These are phyloP conservation scores for Leuciscus waleckii DNA, from an alignment of 2,797 vertebrate species.

Conservation along the genomic window DNA sequence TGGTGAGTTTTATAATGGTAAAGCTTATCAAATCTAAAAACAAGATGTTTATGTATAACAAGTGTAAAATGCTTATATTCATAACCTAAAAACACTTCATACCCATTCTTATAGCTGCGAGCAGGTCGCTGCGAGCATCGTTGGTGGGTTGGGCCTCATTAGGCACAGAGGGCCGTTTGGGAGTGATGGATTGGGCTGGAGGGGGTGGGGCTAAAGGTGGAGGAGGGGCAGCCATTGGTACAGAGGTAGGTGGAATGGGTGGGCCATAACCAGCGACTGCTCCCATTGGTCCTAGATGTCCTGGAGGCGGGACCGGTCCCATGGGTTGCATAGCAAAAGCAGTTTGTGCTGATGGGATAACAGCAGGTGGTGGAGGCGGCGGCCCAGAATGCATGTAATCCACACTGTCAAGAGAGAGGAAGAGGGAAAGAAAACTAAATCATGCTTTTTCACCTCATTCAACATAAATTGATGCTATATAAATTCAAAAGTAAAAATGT, in stretches of 20 bases:
- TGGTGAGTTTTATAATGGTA: not conserved
- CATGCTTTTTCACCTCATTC: not conserved
- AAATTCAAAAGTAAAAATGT: not conserved
- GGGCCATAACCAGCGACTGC: slow-evolving; percentile 74
- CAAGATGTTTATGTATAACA: not conserved
- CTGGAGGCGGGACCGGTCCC: slow-evolving; percentile 77
- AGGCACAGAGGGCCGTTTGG: slow-evolving; percentile 84
- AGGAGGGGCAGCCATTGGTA: slow-evolving; percentile 82
- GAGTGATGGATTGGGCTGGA: slow-evolving; percentile 73
- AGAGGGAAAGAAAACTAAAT: not conserved
- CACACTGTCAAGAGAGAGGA: slow-evolving; percentile 68
- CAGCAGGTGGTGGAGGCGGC: slow-evolving; percentile 75
- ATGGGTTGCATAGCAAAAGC: slow-evolving; percentile 93
- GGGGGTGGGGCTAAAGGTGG: slow-evolving; percentile 90
- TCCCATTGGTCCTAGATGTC: slow-evolving; percentile 76
- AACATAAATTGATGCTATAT: slow-evolving; percentile 1
- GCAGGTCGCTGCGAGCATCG: slow-evolving; percentile 93
- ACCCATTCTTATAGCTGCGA: slow-evolving; percentile 98
- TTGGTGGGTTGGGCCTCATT: slow-evolving; percentile 80
- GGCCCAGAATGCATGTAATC: slow-evolving; percentile 79
- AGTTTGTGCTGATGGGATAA: slow-evolving; percentile 94
- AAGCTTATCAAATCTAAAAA: not conserved
- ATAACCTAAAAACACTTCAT: slow-evolving; percentile 54
- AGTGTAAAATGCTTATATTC: not conserved
- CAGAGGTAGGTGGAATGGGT: slow-evolving; percentile 80